A percentile compares a stretch with the other conserved stretches of the same genome.
phyloP scores from a whole-genome alignment of 2,888 invertebrate species.

The Pachliopta kotzebuea region DNA sequence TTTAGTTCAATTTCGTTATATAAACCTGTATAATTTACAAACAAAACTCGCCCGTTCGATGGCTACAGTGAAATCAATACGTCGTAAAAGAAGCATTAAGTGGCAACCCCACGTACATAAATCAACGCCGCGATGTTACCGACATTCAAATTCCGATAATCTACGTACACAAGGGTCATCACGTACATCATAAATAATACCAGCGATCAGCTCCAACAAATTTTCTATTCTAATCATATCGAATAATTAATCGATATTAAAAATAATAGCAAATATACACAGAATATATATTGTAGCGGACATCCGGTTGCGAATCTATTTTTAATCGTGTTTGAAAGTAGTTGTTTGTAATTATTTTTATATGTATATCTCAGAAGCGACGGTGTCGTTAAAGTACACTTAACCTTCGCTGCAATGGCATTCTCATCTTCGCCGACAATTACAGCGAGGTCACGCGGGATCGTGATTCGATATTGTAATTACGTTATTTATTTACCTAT shows the following conservation, averaged over 20 bases:
- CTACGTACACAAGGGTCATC: slow-evolving; percentile 56
- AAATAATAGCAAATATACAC: slow-evolving; percentile 48
- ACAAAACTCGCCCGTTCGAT: slow-evolving; percentile 16
- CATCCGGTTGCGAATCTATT: slow-evolving; percentile 52
- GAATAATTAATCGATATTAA: not conserved
- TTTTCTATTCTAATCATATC: not conserved
- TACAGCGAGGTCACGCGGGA: slow-evolving; percentile 58
- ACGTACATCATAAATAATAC: slow-evolving; percentile 62
- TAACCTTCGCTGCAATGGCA: slow-evolving; percentile 58
- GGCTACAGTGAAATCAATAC: slow-evolving; percentile 63
- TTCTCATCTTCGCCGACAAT: slow-evolving; percentile 67
- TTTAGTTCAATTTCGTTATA: not conserved
- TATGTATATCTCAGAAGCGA: slow-evolving; percentile 1
- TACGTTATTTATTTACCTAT: slow-evolving; percentile 73
- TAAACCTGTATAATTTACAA: slow-evolving; percentile 1
- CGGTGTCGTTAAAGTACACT: slow-evolving; percentile 17
- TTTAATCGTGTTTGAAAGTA: slow-evolving; percentile 37
- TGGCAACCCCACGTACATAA: slow-evolving; percentile 69
- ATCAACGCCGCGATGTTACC: slow-evolving; percentile 62
- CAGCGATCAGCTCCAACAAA: not conserved
- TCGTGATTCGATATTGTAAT: slow-evolving; percentile 77
- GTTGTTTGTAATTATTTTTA: not conserved
- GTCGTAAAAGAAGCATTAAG: slow-evolving; percentile 68
- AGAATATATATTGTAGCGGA: slow-evolving; percentile 35
- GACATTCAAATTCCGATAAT: slow-evolving; percentile 72